These are phyloP conservation scores for Cecidostiba fungosa DNA, from an alignment of 2,888 invertebrate species.

Conservation along the genomic window DNA sequence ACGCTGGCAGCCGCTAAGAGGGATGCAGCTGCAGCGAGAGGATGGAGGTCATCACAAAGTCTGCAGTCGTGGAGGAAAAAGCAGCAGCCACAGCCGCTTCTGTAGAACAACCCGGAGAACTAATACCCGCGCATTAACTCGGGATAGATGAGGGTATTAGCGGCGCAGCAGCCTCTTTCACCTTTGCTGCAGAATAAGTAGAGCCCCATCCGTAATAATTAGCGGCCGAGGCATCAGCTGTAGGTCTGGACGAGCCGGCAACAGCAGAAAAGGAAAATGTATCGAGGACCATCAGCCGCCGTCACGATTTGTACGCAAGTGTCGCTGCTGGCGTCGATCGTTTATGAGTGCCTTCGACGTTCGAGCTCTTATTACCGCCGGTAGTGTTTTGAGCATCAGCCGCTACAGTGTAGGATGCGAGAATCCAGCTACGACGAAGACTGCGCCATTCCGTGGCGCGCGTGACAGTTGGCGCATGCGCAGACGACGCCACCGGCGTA, in stretches of 20 bases:
- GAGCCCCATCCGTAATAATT: neutral
- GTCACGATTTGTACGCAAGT: too few species aligned
- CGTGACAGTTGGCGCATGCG: slow-evolving; percentile 13
- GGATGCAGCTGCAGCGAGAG: neutral
- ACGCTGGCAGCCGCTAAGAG: neutral
- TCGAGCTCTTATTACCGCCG: too few species aligned
- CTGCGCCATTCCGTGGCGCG: neutral
- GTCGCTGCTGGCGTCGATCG: too few species aligned
- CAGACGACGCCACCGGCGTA: neutral
- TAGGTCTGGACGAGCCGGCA: too few species aligned
- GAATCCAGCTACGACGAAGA: too few species aligned
- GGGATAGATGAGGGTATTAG: neutral
- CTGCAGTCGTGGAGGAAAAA: neutral
- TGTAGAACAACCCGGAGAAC: neutral
- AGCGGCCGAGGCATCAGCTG: too few species aligned
- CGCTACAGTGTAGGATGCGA: too few species aligned
- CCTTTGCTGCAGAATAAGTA: neutral
- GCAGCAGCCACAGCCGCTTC: neutral
- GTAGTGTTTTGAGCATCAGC: too few species aligned
- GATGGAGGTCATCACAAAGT: neutral
- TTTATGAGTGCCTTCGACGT: too few species aligned
- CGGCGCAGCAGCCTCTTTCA: neutral
- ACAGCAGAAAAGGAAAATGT: neutral
- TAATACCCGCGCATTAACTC: neutral
- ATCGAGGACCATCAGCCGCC: neutral